Evolutionary conservation across 2,797 vertebrate genomes (phyloP).

Genomic region (Parauchenoglanis ngamensis): DNA sequence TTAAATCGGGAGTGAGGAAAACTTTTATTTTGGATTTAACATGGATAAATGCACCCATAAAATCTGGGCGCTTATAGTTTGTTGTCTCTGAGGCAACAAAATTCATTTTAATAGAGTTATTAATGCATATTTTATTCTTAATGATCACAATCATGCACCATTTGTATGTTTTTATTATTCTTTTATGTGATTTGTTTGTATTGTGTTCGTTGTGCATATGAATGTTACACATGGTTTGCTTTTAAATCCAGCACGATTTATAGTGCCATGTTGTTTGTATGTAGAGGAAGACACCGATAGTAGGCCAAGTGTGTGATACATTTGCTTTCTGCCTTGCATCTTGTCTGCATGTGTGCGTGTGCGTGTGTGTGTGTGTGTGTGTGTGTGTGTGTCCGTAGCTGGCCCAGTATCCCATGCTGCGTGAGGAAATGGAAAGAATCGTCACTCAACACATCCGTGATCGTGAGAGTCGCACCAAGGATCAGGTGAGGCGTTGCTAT

Average conservation of each 20-base stretch:
- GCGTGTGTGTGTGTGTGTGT: constrained; percentile 53
- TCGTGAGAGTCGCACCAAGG: constrained; percentile 89
- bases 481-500: constrained; percentile 83
- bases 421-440: constrained; percentile 98
- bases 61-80: not conserved
- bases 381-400: constrained; percentile 80
- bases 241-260: constrained; percentile 11
- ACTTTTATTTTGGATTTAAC: not conserved
- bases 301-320: constrained; percentile 14
- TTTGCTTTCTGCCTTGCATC: constrained; percentile 36
- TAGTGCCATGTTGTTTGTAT: constrained; percentile 4
- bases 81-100: not conserved
- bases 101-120: not conserved
- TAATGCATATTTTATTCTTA: not conserved
- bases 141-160: not conserved
- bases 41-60: not conserved
- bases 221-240: not conserved
- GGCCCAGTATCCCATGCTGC: constrained; percentile 92
- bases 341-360: constrained; percentile 28
- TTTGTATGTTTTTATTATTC: not conserved
- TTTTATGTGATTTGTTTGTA: not conserved
- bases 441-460: constrained; percentile 97
- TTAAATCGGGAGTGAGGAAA: not conserved
- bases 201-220: not conserved
- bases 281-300: not conserved